These are phyloP conservation scores for Lutjanus erythropterus DNA, from an alignment of 2,113 vertebrate species.

Conservation along the genomic window DNA sequence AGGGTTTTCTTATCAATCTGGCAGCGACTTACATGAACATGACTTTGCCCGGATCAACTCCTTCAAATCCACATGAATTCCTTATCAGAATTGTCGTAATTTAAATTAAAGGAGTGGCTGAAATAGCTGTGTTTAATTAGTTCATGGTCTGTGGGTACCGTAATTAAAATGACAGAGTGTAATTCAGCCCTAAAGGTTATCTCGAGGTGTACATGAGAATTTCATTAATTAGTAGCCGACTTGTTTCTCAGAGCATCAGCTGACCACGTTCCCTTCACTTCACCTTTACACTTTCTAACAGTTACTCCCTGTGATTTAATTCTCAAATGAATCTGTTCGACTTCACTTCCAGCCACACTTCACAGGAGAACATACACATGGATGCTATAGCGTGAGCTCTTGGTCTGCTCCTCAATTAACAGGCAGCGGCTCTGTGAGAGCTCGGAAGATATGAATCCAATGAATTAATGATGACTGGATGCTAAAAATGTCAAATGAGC, in stretches of 20 bases:
- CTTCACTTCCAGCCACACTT: neutral
- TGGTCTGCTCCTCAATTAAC: conserved; percentile 29
- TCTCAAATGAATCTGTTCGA: neutral
- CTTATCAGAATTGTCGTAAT: conserved; percentile 3
- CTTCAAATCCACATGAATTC: neutral
- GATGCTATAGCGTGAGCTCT: neutral
- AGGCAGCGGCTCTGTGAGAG: conserved; percentile 23
- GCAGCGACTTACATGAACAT: neutral
- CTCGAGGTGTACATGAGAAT: conserved; percentile 17
- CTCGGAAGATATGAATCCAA: conserved; percentile 36
- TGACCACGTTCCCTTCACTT: conserved; percentile 8
- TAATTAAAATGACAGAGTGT: conserved; percentile 58
- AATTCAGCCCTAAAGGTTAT: conserved; percentile 48
- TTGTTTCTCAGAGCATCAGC: neutral
- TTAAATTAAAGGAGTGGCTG: conserved; percentile 11
- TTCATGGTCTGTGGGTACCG: conserved; percentile 14
- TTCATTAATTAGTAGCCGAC: conserved; percentile 16
- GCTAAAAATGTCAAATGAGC: conserved; percentile 72
- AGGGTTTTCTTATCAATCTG: neutral
- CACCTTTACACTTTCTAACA: neutral
- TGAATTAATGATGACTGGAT: conserved; percentile 67
- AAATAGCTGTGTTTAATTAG: conserved; percentile 51
- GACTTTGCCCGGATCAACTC: neutral
- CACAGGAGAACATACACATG: neutral
- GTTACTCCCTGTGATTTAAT: neutral